Percentiles rank a stretch among this genome's conserved stretches.
These are phyloP conservation scores for Squalus acanthias DNA, from an alignment of 2,797 vertebrate genomes.

Conservation along the genomic window DNA sequence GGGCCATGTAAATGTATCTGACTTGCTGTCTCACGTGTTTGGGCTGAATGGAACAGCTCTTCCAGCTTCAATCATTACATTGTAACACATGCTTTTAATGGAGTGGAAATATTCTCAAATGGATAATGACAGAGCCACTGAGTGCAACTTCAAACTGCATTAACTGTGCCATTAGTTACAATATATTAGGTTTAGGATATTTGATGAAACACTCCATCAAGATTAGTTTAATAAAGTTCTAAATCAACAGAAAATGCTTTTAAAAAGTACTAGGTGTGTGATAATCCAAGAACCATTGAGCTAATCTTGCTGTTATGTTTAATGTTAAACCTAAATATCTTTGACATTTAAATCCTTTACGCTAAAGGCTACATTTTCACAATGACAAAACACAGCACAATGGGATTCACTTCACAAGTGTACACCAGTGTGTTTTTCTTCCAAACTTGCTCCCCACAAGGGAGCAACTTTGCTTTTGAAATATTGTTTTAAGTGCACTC, in stretches of 20 bases:
- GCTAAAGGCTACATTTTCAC: neutral
- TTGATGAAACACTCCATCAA: conserved; percentile 16
- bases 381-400: neutral
- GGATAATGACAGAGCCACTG: neutral
- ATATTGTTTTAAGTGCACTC: neutral
- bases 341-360: neutral
- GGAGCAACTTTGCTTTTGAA: neutral
- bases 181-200: neutral
- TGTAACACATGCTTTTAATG: neutral
- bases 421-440: neutral
- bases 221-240: neutral
- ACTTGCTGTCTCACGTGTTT: neutral
- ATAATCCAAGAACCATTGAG: neutral
- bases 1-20: neutral
- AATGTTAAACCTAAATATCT: neutral
- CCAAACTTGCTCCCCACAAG: neutral
- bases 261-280: neutral
- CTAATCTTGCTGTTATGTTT: neutral
- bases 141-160: conserved; percentile 19
- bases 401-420: neutral
- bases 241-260: conserved; percentile 1
- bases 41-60: neutral
- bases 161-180: neutral
- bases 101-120: neutral
- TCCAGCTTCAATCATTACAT: neutral